Evolutionary conservation across 1,140 invertebrate genomes (phyloP).

Genomic region (Psilanteris sp.): DNA sequence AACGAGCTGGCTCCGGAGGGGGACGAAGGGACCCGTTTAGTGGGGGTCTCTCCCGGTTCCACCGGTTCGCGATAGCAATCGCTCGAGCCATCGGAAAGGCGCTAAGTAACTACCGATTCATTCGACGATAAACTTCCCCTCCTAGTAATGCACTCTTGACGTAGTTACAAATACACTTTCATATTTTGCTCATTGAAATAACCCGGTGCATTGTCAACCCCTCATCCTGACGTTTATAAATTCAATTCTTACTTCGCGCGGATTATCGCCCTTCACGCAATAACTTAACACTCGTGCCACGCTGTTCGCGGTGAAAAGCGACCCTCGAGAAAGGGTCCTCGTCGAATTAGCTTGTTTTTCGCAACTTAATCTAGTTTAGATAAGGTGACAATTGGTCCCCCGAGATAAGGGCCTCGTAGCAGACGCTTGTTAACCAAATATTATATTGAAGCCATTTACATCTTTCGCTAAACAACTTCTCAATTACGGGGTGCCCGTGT

Average conservation of each 20-base stretch:
- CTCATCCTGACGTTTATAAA: constrained; percentile 74
- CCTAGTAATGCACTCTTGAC: constrained; percentile 32
- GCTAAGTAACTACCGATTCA: constrained; percentile 79
- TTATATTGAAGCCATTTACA: no score
- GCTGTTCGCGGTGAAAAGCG: constrained; percentile 24
- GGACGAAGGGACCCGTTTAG: constrained; percentile 32
- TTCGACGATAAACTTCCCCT: constrained; percentile 71
- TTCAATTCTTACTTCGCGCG: constrained; percentile 73
- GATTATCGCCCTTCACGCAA: constrained; percentile 41
- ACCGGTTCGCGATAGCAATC: constrained; percentile 75
- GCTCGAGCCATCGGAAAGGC: constrained; percentile 74
- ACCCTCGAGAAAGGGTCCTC: constrained; percentile 14
- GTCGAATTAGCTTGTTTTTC: constrained; percentile 30
- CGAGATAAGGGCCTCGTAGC: neutral
- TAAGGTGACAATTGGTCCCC: constrained; percentile 27
- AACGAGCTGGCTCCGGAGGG: constrained; percentile 68
- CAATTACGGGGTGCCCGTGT: no score
- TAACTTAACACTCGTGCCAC: constrained; percentile 34
- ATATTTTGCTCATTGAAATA: constrained; percentile 42
- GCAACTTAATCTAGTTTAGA: constrained; percentile 27
- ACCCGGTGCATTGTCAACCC: constrained; percentile 50
- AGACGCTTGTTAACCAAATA: constrained; percentile 1
- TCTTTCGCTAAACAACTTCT: no score
- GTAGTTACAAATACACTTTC: constrained; percentile 49
- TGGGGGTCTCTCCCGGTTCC: constrained; percentile 59